phyloP scores from a whole-genome alignment of 2,797 vertebrate genomes.

The Malurus leucopterus region DNA sequence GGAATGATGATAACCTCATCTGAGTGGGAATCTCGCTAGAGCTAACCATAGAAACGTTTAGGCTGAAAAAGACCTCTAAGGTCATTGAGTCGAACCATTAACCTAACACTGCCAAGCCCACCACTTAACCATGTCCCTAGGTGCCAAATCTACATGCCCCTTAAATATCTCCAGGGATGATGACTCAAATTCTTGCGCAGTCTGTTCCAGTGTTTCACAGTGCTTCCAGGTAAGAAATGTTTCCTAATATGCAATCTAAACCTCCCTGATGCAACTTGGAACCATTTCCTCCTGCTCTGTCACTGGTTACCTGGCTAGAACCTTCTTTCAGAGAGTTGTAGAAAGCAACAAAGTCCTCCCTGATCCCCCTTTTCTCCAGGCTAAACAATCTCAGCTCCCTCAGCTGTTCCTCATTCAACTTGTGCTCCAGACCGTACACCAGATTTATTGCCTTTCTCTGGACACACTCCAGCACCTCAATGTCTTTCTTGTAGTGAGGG shows the following conservation, averaged over 20 bases:
- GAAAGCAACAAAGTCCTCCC: background rate
- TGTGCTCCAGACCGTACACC: background rate
- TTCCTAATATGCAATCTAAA: background rate
- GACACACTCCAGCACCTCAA: background rate
- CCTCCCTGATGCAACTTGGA: background rate
- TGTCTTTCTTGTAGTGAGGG: background rate
- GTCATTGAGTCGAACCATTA: background rate
- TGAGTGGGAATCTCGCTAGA: background rate
- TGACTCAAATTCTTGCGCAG: background rate
- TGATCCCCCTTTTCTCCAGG: background rate
- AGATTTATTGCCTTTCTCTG: background rate
- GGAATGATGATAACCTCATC: background rate
- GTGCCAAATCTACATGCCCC: background rate
- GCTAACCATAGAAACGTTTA: background rate
- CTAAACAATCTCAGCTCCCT: background rate
- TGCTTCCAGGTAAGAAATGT: background rate
- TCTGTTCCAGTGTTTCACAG: background rate
- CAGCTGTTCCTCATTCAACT: background rate
- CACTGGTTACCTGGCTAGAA: background rate
- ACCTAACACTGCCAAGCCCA: background rate
- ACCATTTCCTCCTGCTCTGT: background rate
- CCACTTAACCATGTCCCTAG: background rate
- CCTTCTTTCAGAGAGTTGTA: background rate
- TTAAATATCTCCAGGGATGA: background rate
- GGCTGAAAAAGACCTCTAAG: background rate